Evolutionary conservation across 2,113 vertebrate species (phyloP).

Genomic region (Chaetodon auriga): DNA sequence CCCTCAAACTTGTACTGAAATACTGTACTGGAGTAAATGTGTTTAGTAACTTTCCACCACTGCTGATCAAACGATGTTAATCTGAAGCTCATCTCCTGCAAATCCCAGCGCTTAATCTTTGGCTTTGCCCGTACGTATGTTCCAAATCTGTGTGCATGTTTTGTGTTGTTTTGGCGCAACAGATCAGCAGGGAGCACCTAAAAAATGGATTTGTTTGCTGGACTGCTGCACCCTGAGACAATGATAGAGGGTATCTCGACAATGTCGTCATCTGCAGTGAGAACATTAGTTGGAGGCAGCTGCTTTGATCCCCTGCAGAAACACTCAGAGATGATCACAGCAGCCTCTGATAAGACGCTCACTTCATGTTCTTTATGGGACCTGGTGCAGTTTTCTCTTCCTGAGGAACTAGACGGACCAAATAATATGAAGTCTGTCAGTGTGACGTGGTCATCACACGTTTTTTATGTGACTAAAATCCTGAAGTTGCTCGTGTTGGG

Average conservation of each 20-base stretch:
- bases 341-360: constrained; percentile 60
- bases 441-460: background rate
- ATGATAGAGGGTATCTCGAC: constrained; percentile 38
- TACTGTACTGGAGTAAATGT: background rate
- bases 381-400: constrained; percentile 29
- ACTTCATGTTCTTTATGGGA: constrained; percentile 46
- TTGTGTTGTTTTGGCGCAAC: constrained; percentile 28
- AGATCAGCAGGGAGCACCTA: constrained; percentile 15
- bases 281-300: constrained; percentile 39
- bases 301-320: constrained; percentile 51
- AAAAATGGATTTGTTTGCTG: constrained; percentile 54
- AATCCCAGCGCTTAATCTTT: constrained; percentile 69
- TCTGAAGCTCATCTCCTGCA: constrained; percentile 67
- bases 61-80: constrained; percentile 61
- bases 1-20: background rate
- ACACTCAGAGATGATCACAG: constrained; percentile 62
- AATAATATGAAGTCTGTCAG: background rate
- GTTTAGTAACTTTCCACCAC: constrained; percentile 25
- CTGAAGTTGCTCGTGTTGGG: no score
- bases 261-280: constrained; percentile 49
- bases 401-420: background rate
- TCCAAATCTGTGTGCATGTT: constrained; percentile 43
- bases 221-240: constrained; percentile 38
- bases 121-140: constrained; percentile 53
- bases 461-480: background rate